These are phyloP conservation scores for Lacerta agilis DNA, from an alignment of 2,797 vertebrate species.

Conservation along the genomic window DNA sequence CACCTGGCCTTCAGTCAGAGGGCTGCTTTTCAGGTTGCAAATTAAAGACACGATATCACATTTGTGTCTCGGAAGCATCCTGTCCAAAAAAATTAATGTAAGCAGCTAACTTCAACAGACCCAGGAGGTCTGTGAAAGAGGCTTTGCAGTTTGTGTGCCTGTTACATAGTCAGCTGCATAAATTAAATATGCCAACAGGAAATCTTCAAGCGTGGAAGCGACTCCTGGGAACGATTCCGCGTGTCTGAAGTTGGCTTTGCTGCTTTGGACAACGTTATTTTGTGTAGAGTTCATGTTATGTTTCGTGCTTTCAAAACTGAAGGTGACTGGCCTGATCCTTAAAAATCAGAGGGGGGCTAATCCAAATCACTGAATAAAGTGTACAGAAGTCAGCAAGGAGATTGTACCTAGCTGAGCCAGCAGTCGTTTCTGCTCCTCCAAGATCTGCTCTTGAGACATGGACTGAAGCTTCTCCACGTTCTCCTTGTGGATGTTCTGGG, in stretches of 20 bases:
- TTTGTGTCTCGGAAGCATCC: background rate
- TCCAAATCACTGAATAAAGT: background rate
- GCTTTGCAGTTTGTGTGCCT: background rate
- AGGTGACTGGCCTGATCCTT: background rate
- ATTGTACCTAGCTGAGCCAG: constrained; percentile 88
- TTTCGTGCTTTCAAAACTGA: background rate
- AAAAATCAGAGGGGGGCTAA: background rate
- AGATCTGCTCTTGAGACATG: constrained; percentile 87
- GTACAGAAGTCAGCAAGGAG: background rate
- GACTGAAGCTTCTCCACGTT: constrained; percentile 85
- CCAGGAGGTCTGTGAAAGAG: background rate
- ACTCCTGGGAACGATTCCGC: background rate
- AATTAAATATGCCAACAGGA: background rate
- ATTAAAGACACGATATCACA: background rate
- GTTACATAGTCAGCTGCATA: background rate
- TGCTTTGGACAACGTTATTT: background rate
- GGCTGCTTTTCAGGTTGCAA: background rate
- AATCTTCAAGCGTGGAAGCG: background rate
- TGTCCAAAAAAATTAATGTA: background rate
- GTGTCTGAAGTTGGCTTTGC: background rate
- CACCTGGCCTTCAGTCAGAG: background rate
- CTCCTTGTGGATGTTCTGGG: constrained; percentile 88
- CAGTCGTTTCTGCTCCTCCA: constrained; percentile 86
- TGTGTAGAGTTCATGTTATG: background rate
- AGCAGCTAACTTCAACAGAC: background rate